Percentiles rank a stretch among this genome's conserved stretches.
phyloP scores from a whole-genome alignment of 2,888 invertebrate genomes.

The Mimumesa dahlbomi region DNA sequence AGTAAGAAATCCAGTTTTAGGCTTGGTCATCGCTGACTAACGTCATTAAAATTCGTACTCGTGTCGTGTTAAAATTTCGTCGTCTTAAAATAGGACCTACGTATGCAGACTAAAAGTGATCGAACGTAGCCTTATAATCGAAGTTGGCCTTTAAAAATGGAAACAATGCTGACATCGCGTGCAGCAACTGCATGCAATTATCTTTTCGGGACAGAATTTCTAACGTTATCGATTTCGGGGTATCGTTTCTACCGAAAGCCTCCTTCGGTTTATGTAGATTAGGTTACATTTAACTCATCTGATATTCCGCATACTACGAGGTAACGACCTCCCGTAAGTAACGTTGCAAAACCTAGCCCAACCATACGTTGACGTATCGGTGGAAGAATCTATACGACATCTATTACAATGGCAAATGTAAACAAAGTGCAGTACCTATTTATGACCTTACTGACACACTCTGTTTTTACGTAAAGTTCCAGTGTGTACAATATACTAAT shows the following conservation, averaged over 20 bases:
- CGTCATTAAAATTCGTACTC: not conserved
- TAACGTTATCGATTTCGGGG: conserved; percentile 30
- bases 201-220: conserved; percentile 24
- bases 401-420: conserved; percentile 10
- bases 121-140: conserved; percentile 8
- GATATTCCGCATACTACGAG: not conserved
- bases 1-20: conserved; percentile 9
- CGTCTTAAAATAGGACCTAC: conserved; percentile 20
- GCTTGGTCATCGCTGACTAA: conserved; percentile 13
- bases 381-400: not conserved
- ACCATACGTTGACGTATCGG: not conserved
- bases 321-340: not conserved
- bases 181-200: conserved; percentile 24
- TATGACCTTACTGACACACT: not conserved
- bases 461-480: not conserved
- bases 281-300: conserved; percentile 13
- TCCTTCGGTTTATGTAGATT: conserved; percentile 31
- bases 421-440: conserved; percentile 2
- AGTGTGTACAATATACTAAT: not conserved
- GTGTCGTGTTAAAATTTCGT: conserved; percentile 7
- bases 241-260: conserved; percentile 13
- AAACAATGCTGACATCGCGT: conserved; percentile 42
- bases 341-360: not conserved
- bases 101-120: conserved; percentile 12
- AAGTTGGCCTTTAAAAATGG: conserved; percentile 19